A percentile compares a stretch with the other conserved stretches of the same genome.
Evolutionary conservation across 2,113 vertebrate species (phyloP).

Genomic region (Puma concolor): DNA sequence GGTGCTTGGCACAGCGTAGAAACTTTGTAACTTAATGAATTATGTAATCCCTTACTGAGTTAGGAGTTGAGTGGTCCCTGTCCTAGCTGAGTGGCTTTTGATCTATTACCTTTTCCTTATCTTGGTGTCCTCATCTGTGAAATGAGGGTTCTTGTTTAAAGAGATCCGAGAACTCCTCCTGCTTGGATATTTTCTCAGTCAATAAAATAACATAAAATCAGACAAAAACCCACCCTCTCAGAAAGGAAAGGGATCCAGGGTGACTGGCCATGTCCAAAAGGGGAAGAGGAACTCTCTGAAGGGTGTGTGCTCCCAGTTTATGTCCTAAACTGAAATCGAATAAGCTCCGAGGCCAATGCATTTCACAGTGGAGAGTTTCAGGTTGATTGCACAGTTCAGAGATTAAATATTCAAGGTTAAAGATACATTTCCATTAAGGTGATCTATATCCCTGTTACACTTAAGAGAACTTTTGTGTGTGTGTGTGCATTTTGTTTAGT

Average conservation of each 20-base stretch:
- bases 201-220: background rate
- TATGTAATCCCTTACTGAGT: background rate
- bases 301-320: background rate
- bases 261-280: background rate
- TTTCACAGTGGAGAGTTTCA: background rate
- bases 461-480: background rate
- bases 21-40: background rate
- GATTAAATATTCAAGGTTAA: conserved; percentile 61
- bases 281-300: background rate
- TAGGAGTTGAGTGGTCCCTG: background rate
- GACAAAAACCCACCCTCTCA: background rate
- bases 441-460: background rate
- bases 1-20: background rate
- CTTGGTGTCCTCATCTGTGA: background rate
- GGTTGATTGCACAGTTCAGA: background rate
- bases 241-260: background rate
- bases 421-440: conserved; percentile 19
- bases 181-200: background rate
- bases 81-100: background rate
- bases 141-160: background rate
- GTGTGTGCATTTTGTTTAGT: background rate
- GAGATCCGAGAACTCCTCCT: background rate
- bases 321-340: background rate
- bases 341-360: background rate
- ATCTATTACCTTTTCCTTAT: background rate